phyloP scores from a whole-genome alignment of 2,113 vertebrate genomes.

The Notechis scutatus region DNA sequence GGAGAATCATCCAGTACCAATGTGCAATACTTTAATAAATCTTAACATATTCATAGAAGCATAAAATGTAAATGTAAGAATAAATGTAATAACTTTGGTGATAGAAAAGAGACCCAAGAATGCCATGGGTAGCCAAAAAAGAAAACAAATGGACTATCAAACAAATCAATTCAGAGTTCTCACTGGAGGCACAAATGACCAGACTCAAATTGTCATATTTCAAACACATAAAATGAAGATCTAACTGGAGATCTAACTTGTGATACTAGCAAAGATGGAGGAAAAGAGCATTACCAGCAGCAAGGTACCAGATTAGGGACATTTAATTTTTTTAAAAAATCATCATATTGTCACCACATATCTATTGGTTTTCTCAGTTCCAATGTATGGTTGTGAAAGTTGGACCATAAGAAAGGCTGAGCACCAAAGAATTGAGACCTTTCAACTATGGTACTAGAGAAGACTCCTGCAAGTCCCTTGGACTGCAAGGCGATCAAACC shows the following conservation, averaged over 20 bases:
- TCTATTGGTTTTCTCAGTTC: neutral
- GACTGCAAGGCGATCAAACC: too few relatives aligned
- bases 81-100: neutral
- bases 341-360: neutral
- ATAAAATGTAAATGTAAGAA: neutral
- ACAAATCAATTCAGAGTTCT: neutral
- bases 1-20: constrained; percentile 67
- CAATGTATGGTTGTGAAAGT: too few relatives aligned
- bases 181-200: neutral
- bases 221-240: neutral
- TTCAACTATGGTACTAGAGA: too few relatives aligned
- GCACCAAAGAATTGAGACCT: too few relatives aligned
- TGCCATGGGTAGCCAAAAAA: neutral
- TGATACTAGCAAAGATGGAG: neutral
- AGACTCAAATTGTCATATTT: neutral
- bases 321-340: neutral
- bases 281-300: neutral
- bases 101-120: neutral
- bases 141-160: neutral
- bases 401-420: too few relatives aligned
- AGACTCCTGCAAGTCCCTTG: too few relatives aligned
- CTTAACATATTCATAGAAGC: constrained; percentile 66
- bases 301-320: neutral
- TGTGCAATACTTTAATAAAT: constrained; percentile 71
- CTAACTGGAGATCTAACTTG: neutral